Percentiles rank a stretch among this genome's conserved stretches.
phyloP scores from a whole-genome alignment of 1,140 invertebrate genomes.

The Bombyx mori region ASM3026992v2 NC_085116.1:6296001-6296500 shows the following conservation, averaged over 20 bases:
- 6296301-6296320: slow-evolving; percentile 41
- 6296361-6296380: background rate
- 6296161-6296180: background rate
- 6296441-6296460: background rate
- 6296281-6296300: slow-evolving; percentile 49
- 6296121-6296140: too few species aligned
- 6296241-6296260: slow-evolving; percentile 32
- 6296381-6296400: too few species aligned
- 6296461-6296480: background rate
- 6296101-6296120: too few species aligned
- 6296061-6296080: slow-evolving; percentile 31
- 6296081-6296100: slow-evolving; percentile 5
- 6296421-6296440: background rate
- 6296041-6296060: slow-evolving; percentile 51
- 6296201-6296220: slow-evolving; percentile 13
- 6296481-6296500: slow-evolving; percentile 3
- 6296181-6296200: too few species aligned
- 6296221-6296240: slow-evolving; percentile 24
- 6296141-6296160: too few species aligned
- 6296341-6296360: slow-evolving; percentile 12
- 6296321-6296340: slow-evolving; percentile 43
- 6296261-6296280: slow-evolving; percentile 60
- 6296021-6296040: slow-evolving; percentile 54
- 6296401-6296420: too few species aligned
- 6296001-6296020: slow-evolving; percentile 53